Conservation (phyloP, 2,113 vertebrate genomes). For the Equus quagga region DNA sequence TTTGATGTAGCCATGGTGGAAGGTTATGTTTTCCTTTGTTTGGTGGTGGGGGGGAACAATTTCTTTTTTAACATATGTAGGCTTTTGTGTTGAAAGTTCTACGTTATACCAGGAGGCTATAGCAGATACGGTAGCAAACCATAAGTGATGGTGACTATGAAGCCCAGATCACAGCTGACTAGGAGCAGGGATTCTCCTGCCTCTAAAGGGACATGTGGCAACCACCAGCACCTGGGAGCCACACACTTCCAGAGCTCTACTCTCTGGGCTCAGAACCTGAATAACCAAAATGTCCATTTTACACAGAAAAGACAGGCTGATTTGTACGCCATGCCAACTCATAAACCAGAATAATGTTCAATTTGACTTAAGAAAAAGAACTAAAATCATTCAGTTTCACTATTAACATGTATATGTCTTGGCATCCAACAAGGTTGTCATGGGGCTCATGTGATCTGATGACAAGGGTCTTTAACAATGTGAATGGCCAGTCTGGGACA, state of each 20-base stretch:
- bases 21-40: neutral
- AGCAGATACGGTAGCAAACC: neutral
- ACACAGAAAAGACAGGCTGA: neutral
- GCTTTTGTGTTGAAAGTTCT: neutral
- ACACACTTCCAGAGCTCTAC: neutral
- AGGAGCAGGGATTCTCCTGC: neutral
- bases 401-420: neutral
- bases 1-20: neutral
- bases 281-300: neutral
- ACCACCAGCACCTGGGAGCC: neutral
- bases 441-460: neutral
- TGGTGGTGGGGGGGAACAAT: neutral
- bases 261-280: neutral
- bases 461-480: neutral
- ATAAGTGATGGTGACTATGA: neutral
- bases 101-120: neutral
- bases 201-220: neutral
- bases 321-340: neutral
- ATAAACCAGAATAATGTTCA: neutral
- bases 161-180: neutral
- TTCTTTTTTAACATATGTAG: neutral
- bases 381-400: neutral
- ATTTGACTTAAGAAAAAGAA: neutral
- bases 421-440: neutral
- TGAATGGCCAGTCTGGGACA: neutral